A percentile compares a stretch with the other conserved stretches of the same genome.
phyloP scores from a whole-genome alignment of 2,888 invertebrate species.

The Pollenia griseotomentosa region DNA sequence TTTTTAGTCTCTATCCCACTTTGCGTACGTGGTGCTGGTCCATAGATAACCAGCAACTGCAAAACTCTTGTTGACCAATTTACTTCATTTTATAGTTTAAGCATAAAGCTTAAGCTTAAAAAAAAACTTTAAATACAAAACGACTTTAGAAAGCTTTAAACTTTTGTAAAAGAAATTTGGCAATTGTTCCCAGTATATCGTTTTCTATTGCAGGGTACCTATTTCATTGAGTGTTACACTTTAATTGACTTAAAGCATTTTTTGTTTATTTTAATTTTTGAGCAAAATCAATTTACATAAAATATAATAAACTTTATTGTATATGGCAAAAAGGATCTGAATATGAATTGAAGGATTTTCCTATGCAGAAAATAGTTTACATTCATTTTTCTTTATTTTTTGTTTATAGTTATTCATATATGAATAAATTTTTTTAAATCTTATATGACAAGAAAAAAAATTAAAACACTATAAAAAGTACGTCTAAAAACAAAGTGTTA shows the following conservation, averaged over 20 bases:
- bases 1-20: neutral
- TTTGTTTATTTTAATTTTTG: slow-evolving; percentile 46
- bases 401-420: slow-evolving; percentile 5
- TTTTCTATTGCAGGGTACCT: slow-evolving; percentile 15
- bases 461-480: neutral
- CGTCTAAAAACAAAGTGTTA: slow-evolving; percentile 14
- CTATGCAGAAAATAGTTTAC: neutral
- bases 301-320: slow-evolving; percentile 55
- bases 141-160: slow-evolving; percentile 16
- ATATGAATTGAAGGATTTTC: slow-evolving; percentile 36
- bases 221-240: slow-evolving; percentile 59
- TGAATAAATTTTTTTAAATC: slow-evolving; percentile 47
- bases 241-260: slow-evolving; percentile 67
- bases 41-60: slow-evolving; percentile 45
- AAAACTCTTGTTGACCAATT: slow-evolving; percentile 57
- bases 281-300: slow-evolving; percentile 67
- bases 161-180: too few species aligned
- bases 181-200: too few species aligned
- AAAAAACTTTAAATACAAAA: neutral
- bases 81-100: slow-evolving; percentile 45
- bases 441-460: slow-evolving; percentile 17
- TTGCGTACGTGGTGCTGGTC: slow-evolving; percentile 21
- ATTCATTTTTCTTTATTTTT: slow-evolving; percentile 6
- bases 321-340: neutral
- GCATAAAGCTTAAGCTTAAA: neutral